Percentiles rank a stretch among this genome's conserved stretches.
Evolutionary conservation across 2,888 invertebrate genomes (phyloP).

Genomic region (Tridacna crocea): DNA sequence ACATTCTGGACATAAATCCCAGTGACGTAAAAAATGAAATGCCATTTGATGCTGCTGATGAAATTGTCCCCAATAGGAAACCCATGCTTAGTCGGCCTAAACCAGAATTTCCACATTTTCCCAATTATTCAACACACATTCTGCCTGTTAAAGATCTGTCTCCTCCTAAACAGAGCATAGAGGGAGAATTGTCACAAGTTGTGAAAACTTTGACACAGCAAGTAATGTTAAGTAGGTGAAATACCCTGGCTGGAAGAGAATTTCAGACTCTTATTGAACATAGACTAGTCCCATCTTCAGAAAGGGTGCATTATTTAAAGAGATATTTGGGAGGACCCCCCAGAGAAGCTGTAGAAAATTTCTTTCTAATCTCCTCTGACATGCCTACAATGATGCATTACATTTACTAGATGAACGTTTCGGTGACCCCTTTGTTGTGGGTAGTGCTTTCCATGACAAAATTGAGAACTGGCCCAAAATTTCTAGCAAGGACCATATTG

Average conservation of each 20-base stretch:
- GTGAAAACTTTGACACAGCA: constrained; percentile 31
- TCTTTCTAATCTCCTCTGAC: not conserved
- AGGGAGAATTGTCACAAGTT: not conserved
- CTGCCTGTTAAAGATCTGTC: no score
- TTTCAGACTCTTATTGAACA: constrained; percentile 48
- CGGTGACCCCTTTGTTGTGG: not conserved
- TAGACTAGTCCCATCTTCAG: constrained; percentile 34
- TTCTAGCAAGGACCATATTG: not conserved
- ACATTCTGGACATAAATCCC: not conserved
- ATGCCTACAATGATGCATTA: not conserved
- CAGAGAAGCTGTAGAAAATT: constrained; percentile 49
- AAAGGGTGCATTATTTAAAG: constrained; percentile 28
- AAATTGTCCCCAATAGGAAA: not conserved
- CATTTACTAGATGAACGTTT: not conserved
- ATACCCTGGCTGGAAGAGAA: constrained; percentile 29
- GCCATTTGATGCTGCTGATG: not conserved
- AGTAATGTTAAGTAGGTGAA: constrained; percentile 36
- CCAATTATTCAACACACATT: no score
- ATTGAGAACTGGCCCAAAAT: constrained; percentile 1
- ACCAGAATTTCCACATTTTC: no score
- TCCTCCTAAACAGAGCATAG: no score
- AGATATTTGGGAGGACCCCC: constrained; percentile 32
- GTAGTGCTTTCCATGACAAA: not conserved
- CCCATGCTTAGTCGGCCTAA: not conserved
- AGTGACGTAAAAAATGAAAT: not conserved